Evolutionary conservation across 2,888 invertebrate species (phyloP), one percentile per base, ranked within the genome.

Genomic region (Protonemura montana): DNA sequence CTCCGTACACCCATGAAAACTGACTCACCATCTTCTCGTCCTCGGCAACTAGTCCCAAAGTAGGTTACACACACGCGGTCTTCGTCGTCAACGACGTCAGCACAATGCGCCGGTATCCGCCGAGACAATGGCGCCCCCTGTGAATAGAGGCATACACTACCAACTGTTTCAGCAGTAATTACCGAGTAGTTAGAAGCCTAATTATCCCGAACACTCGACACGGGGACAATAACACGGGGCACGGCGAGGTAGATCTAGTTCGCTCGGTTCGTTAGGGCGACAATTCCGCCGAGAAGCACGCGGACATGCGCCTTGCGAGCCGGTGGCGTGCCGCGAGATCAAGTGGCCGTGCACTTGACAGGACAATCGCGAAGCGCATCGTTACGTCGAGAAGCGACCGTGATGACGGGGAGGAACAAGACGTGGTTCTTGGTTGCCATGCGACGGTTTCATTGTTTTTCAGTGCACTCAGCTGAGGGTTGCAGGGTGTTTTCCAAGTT

Each of bases 131-230:
- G 28, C 26, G 76, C 76, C 26, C 76, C n/a, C n/a, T n/a, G n/a
- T n/a, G n/a, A n/a, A n/a, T n/a, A n/a, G n/a, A n/a, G n/a, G n/a
- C n/a, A n/a, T 78, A 10, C 27, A 78, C 78, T 78, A 13, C 27
- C 78, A 78, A 83, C 42, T 30, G 82, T 42, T 30, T 26, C 41
- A 83, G 21, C 41, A 83, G 41, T 83, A 83, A 83, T 83, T 83
- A 83, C 82, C 26, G 7, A 83, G 27, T 83, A 83, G 42, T 83
- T 83, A 83, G 82, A 42, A 28, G 30, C 41, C 82, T 83, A 83
- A 83, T 83, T 83, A 83, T 78, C 78, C 78, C 27, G 6, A 78
- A 78, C 78, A 78, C 78, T 28, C 78, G 78, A 78, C 59, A 10
- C 21, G 21, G 59, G 16, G 59, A 59, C 59, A 59, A 59, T 59